A percentile compares a stretch with the other conserved stretches of the same genome.
Evolutionary conservation across 2,797 vertebrate species (phyloP).

Genomic region (Philypnodon macrostomus): DNA sequence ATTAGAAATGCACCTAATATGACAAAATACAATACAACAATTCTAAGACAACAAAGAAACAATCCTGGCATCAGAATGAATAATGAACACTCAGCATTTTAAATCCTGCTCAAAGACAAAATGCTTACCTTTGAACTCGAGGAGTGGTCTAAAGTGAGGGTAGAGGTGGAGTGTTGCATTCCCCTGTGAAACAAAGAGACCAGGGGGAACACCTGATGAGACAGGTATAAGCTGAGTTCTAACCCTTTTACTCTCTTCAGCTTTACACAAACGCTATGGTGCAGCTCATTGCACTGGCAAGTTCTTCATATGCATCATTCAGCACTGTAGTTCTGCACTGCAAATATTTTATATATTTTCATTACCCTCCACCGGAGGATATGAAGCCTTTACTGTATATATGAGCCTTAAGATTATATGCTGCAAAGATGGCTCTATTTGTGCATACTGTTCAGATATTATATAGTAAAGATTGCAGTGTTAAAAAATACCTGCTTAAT

Average conservation of each 20-base stretch:
- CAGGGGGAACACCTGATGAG: slow-evolving; percentile 26
- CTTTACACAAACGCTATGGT: slow-evolving; percentile 35
- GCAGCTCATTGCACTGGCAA: slow-evolving; percentile 37
- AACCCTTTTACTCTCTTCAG: slow-evolving; percentile 13
- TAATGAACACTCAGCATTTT: no score
- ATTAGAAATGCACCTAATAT: no score
- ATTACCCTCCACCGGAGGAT: slow-evolving; percentile 47
- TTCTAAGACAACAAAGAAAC: no score
- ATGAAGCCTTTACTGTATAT: no score
- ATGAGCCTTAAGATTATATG: no score
- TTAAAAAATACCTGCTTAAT: no score
- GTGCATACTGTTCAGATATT: no score
- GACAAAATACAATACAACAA: no score
- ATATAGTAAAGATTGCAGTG: no score
- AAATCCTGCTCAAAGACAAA: background rate
- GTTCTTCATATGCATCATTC: slow-evolving; percentile 55
- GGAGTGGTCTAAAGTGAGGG: slow-evolving; percentile 79
- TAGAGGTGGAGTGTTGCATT: slow-evolving; percentile 83
- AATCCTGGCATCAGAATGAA: no score
- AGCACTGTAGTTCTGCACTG: slow-evolving; percentile 53
- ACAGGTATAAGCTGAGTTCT: slow-evolving; percentile 18
- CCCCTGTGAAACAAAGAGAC: slow-evolving; percentile 64
- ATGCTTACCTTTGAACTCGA: slow-evolving; percentile 82
- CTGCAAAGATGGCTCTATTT: no score
- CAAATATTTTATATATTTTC: slow-evolving; percentile 67